Evolutionary conservation across 2,888 invertebrate genomes (phyloP).

Genomic region (Callyntrura guangdongensis): DNA sequence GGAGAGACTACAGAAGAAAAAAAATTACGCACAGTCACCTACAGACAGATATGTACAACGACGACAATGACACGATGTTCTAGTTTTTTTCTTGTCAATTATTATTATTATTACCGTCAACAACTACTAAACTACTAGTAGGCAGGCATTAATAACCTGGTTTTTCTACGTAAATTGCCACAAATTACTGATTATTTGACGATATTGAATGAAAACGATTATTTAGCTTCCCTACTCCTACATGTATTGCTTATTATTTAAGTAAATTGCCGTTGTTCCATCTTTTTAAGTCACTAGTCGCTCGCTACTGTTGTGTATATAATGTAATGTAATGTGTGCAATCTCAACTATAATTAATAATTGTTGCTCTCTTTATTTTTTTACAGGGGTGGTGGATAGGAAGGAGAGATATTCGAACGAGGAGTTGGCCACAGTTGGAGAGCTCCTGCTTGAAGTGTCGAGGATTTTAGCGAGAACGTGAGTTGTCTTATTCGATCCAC

Average conservation of each 20-base stretch:
- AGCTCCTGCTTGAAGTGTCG: constrained; percentile 94
- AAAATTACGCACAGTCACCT: neutral
- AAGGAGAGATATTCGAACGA: constrained; percentile 93
- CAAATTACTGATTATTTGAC: constrained; percentile 19
- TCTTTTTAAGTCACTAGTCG: too few relatives aligned
- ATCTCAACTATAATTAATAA: neutral
- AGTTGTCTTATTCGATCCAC: constrained; percentile 86
- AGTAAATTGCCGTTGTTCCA: too few relatives aligned
- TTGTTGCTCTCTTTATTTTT: constrained; percentile 42
- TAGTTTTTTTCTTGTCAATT: constrained; percentile 8
- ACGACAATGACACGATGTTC: constrained; percentile 18
- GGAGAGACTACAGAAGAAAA: neutral
- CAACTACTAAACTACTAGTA: too few relatives aligned
- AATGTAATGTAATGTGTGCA: neutral
- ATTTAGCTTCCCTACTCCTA: neutral
- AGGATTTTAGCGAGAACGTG: constrained; percentile 93
- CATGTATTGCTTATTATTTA: too few relatives aligned
- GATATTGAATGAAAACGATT: neutral
- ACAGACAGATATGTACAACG: neutral
- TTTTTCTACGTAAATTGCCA: constrained; percentile 6
- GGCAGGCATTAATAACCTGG: constrained; percentile 26
- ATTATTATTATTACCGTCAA: neutral
- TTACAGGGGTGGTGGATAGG: constrained; percentile 93
- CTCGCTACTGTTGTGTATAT: neutral
- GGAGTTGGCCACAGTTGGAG: constrained; percentile 94